Evolutionary conservation across 92 coral and sea anemone genomes (phyloP), one percentile per base, ranked within the genome.

Genomic region (Muricea muricata): DNA sequence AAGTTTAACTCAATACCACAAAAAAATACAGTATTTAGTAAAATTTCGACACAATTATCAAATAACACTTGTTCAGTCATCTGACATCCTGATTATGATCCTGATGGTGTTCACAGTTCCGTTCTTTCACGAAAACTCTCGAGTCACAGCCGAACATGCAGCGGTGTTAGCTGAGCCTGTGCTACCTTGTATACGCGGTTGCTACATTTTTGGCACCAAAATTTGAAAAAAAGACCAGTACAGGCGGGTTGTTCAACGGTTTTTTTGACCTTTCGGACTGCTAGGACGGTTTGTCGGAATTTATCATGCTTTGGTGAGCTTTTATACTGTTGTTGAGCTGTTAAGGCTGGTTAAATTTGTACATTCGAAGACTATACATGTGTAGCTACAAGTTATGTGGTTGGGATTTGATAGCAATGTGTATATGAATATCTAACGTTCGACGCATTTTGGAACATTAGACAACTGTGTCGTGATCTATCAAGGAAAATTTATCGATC

Each of bases 241-340:
- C n/a, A n/a, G n/a, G n/a, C n/a, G n/a, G n/a, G n/a, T n/a, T n/a
- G n/a, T n/a, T n/a, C 68, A 60, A 60, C 68, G 68, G 68, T 23
- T 23, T 6, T 60, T 60, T 60, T 60, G 32, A 29, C 30, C 68
- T 25, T 60, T 0, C 23, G 61, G 20, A 54, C 8, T 6, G 0
- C 21, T 25, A 11, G 33, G 68, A 24, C 15, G 26, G 1, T 60
- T 60, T 14, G 30, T 60, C 14, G 11, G 33, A 23, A 23, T 60
- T 14, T 60, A 60, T 60, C 68, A 60, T 60, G 68, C 68, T 24
- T 60, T 60, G 33, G 68, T 60, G 32, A 60, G 68, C 26, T 60
- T 60, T 60, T 60, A 60, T 60, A 29, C 26, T 60, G 68, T 60
- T 60, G 20, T 54, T 39, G 45, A 39, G 11, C n/a, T 39, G 45